Evolutionary conservation across 1,140 invertebrate species (phyloP).

Genomic region (Ceratitis capitata): DNA sequence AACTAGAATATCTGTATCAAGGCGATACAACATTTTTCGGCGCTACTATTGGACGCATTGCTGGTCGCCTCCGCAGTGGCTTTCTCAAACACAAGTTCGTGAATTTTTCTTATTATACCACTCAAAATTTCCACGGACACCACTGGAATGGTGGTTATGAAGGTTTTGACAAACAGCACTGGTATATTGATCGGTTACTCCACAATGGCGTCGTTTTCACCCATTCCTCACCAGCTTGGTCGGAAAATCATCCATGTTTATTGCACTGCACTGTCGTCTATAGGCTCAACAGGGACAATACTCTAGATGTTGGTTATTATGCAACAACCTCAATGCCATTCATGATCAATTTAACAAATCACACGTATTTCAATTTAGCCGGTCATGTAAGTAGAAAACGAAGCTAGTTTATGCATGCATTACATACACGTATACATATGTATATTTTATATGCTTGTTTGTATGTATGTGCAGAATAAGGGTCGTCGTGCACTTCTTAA

Average conservation of each 20-base stretch:
- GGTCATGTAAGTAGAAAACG: conserved; percentile 72
- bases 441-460: no score
- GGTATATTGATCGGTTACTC: conserved; percentile 63
- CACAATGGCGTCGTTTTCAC: conserved; percentile 69
- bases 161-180: conserved; percentile 87
- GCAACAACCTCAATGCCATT: conserved; percentile 81
- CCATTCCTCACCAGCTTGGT: conserved; percentile 79
- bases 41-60: conserved; percentile 86
- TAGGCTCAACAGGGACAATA: conserved; percentile 76
- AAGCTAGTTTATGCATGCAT: neutral
- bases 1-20: conserved; percentile 67
- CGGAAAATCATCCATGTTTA: conserved; percentile 89
- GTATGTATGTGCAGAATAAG: no score
- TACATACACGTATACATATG: no score
- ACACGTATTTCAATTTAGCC: conserved; percentile 93
- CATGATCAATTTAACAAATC: conserved; percentile 90
- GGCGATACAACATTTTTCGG: conserved; percentile 87
- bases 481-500: no score
- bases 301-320: conserved; percentile 76
- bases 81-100: conserved; percentile 79
- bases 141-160: conserved; percentile 87
- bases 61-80: conserved; percentile 83
- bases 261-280: conserved; percentile 76
- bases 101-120: no score
- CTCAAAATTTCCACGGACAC: conserved; percentile 77